A percentile compares a stretch with the other conserved stretches of the same genome.
Evolutionary conservation across 2,113 vertebrate species (phyloP).

Genomic region (Trachemys scripta): DNA sequence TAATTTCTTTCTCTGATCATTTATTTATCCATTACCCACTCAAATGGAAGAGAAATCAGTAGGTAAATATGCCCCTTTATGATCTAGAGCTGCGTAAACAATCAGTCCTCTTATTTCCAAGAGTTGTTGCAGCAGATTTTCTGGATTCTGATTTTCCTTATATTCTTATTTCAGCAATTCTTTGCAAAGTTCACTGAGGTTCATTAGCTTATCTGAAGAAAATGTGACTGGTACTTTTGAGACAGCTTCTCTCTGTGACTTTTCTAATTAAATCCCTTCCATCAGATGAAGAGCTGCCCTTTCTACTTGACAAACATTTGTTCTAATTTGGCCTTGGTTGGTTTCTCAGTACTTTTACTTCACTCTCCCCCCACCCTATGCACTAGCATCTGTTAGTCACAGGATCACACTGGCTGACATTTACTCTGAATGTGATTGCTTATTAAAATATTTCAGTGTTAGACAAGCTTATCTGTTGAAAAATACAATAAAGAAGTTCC

Average conservation of each 20-base stretch:
- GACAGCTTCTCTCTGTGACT: conserved; percentile 74
- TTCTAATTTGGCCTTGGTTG: conserved; percentile 78
- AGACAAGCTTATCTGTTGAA: conserved; percentile 78
- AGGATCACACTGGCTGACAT: conserved; percentile 76
- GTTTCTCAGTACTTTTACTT: conserved; percentile 63
- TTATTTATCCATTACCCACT: conserved; percentile 36
- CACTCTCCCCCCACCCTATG: neutral
- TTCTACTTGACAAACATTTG: conserved; percentile 83
- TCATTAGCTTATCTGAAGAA: conserved; percentile 81
- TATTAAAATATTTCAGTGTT: conserved; percentile 81
- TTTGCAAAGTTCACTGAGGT: conserved; percentile 78
- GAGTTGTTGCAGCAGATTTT: conserved; percentile 22
- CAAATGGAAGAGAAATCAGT: conserved; percentile 12
- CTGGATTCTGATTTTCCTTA: conserved; percentile 25
- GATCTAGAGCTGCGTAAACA: neutral
- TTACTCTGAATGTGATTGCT: conserved; percentile 75
- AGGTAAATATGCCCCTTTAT: conserved; percentile 23
- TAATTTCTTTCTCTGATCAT: neutral
- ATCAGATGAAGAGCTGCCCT: conserved; percentile 78
- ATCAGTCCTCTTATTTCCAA: conserved; percentile 64
- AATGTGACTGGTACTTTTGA: conserved; percentile 68
- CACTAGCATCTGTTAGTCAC: conserved; percentile 77
- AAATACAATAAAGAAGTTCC: conserved; percentile 66
- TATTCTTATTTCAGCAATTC: conserved; percentile 73
- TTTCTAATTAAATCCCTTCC: conserved; percentile 83